phyloP scores from a whole-genome alignment of 92 coral and sea anemone genomes.

The Epizoanthus scotinus region DNA sequence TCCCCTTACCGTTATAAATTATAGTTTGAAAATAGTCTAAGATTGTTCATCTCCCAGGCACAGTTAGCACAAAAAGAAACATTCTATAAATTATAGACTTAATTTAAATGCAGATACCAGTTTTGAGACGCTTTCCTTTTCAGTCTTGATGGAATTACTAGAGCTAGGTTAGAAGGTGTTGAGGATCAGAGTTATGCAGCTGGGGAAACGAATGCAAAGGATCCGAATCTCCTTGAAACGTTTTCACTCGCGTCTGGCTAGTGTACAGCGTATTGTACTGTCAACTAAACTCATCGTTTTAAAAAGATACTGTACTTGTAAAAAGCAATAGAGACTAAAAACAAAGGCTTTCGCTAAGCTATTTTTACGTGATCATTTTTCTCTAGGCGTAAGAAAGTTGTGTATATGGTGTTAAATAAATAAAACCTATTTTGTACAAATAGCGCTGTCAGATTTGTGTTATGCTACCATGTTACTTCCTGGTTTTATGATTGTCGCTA shows the following conservation, averaged over 20 bases:
- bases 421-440: constrained; percentile 17
- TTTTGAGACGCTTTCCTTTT: background rate
- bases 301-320: background rate
- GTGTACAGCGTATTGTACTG: background rate
- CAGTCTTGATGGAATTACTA: background rate
- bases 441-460: background rate
- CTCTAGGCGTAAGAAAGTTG: background rate
- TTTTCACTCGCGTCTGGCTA: no score
- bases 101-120: background rate
- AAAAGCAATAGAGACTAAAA: background rate
- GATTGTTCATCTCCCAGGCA: background rate
- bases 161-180: background rate
- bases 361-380: constrained; percentile 12
- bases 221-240: no score
- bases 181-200: no score
- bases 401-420: constrained; percentile 15
- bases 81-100: background rate
- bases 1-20: background rate
- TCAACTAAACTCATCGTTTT: background rate
- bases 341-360: background rate
- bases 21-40: background rate
- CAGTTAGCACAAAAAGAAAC: background rate
- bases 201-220: no score
- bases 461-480: no score
- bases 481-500: no score